Evolutionary conservation across 2,888 invertebrate genomes (phyloP).

Genomic region (Osmoderma eremita): DNA sequence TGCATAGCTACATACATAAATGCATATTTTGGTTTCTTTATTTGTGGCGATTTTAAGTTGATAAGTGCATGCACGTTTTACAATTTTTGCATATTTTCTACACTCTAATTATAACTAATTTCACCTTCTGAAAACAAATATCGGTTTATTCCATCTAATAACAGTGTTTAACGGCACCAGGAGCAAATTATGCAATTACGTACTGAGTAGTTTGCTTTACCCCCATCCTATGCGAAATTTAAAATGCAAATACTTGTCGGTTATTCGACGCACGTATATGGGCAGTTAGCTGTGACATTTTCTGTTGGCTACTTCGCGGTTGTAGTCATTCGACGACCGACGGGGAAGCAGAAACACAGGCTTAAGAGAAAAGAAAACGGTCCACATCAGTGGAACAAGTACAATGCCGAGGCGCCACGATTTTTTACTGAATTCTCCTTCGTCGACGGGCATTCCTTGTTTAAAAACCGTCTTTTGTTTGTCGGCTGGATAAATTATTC

Average conservation of each 20-base stretch:
- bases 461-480: conserved; percentile 25
- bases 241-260: conserved; percentile 3
- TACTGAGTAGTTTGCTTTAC: background rate
- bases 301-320: background rate
- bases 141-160: background rate
- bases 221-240: background rate
- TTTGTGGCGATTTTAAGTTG: no score
- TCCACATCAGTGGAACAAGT: conserved; percentile 7
- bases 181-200: conserved; percentile 5
- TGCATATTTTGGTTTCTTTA: no score
- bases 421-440: conserved; percentile 26
- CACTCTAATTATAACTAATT: conserved; percentile 20
- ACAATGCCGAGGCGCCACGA: conserved; percentile 27
- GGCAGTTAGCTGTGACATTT: conserved; percentile 6
- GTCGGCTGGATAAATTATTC: conserved; percentile 27
- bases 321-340: background rate
- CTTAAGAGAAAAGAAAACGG: conserved; percentile 7
- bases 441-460: conserved; percentile 16
- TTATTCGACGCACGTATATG: conserved; percentile 3
- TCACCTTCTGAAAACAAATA: background rate
- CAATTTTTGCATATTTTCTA: no score
- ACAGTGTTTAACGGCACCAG: background rate
- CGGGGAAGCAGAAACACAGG: background rate
- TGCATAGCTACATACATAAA: no score
- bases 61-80: no score